phyloP scores from a whole-genome alignment of 2,797 vertebrate genomes.

The Pangasius macronema region DNA sequence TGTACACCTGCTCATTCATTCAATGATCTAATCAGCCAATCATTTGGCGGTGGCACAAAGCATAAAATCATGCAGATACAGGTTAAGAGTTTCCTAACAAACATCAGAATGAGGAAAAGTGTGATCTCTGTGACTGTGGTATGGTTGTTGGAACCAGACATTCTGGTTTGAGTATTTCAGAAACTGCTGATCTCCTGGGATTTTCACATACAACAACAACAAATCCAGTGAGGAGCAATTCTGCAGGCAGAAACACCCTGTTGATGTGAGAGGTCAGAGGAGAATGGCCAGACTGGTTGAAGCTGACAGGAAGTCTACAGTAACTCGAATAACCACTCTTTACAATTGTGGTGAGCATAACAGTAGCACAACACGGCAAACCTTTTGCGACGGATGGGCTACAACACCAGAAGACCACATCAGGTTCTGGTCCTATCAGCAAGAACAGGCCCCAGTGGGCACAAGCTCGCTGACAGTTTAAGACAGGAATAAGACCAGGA shows the following conservation, averaged over 20 bases:
- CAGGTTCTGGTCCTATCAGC: not conserved
- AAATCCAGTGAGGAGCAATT: not conserved
- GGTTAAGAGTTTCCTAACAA: not conserved
- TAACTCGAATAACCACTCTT: not conserved
- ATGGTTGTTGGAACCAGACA: not conserved
- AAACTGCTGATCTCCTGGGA: not conserved
- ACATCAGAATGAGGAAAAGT: not conserved
- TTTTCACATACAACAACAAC: not conserved
- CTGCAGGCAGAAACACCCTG: not conserved
- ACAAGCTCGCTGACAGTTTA: not conserved
- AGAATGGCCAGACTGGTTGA: not conserved
- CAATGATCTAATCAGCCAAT: not conserved
- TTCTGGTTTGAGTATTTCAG: not conserved
- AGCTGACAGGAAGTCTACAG: not conserved
- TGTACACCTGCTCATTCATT: slow-evolving; percentile 1
- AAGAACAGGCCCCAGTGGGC: not conserved
- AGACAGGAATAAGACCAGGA: not conserved
- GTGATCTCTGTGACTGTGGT: not conserved
- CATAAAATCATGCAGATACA: no score
- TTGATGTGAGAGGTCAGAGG: not conserved
- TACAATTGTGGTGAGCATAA: not conserved
- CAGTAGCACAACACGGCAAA: not conserved
- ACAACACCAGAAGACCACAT: not conserved
- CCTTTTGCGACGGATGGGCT: not conserved
- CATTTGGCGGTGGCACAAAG: not conserved